Base-by-base conservation (phyloP, 2,113 vertebrate species). In the Proteles cristata region DNA sequence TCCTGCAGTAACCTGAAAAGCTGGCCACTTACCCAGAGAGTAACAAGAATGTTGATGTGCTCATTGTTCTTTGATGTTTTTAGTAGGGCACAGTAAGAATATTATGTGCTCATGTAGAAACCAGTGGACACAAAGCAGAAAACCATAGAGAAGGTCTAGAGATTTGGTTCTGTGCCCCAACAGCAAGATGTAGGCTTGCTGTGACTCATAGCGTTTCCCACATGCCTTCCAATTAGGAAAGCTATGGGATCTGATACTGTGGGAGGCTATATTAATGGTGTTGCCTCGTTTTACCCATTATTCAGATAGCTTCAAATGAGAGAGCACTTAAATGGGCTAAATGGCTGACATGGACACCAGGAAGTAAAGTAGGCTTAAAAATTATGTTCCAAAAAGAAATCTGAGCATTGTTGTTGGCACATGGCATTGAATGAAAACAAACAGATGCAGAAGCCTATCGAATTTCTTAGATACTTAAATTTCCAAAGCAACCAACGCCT, bases 281-380 rank as follows among this genome's bases (percentile, higher is more conserved):
- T 26, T 73, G 53, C 16, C 26, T 92, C 82, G 7, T 88, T 33
- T 19, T 50, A 23, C 14, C 11, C 9, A 15, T 82, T 33, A 90
- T 43, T 86, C 35, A 65, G 26, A 77, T 35, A 14, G 17, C 19
- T 53, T 73, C 21, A 25, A 88, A 90, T 26, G 74, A 93, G 61
- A 83, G 14, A 90, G 12, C 1, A 35, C 83, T 73, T 83, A 82
- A 92, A 61, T 76, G 25, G 17, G 19, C 12, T 25, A 71, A 92
- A 58, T 58, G 15, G 35, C 61, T 84, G 53, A 81, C 50, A 7
- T 19, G 45, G 53, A 90, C 84, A 96, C 3, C 17, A 55, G 71
- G 58, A 90, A 82, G 50, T 82, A 55, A 76, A 89, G 31, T 66
- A 74, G n/a, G n/a, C 48, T 89, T 80, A 68, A 91, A 74, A 83